Base-by-base conservation (phyloP, 2,113 vertebrate species). In the Centrocercus urophasianus region DNA sequence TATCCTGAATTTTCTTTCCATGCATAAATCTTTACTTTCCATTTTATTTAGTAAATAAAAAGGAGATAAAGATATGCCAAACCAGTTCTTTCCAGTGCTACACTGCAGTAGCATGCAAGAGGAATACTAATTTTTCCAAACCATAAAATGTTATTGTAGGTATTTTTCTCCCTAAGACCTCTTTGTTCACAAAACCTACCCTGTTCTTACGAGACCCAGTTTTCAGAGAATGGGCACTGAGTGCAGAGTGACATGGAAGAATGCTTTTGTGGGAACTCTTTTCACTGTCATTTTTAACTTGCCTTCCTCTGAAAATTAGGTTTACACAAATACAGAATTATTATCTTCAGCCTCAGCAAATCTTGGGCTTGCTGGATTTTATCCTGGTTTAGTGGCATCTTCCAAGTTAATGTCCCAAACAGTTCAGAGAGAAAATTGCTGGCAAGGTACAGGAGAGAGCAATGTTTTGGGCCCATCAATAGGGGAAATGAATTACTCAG, bases 111-210 rank as follows among this genome's bases (percentile, higher is more conserved):
- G 60, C 71, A 77, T 91, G 84, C 75, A 83, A 82, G 18, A 89
- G 24, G 91, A 85, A 93, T 94, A 86, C 93, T 83, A 93, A 95
- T 95, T 88, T 95, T 88, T 66, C 64, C 38, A 67, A 56, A 64
- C 67, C 63, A 43, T 59, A 82, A 83, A 75, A 89, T 85, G 12
- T 77, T 86, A 50, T 72, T 59, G 21, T 52, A 50, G 42, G 18
- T 6, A 13, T 36, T 87, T 86, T 94, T 88, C 59, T 94, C 72
- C 30, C 4, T 30, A 59, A 89, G 21, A 92, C 8, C 10, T 52
- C 36, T 70, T 82, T 89, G 57, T 77, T 85, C 81, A 77, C 72
- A 86, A 77, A 93, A 76, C 19, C 66, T 54, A 50, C 42, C 60
- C 47, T 74, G 60, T 70, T 89, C 66, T 63, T 71, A 59, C 0